These are phyloP conservation scores for Octomys mimax DNA, from an alignment of 2,797 vertebrate species.

Conservation along the genomic window DNA sequence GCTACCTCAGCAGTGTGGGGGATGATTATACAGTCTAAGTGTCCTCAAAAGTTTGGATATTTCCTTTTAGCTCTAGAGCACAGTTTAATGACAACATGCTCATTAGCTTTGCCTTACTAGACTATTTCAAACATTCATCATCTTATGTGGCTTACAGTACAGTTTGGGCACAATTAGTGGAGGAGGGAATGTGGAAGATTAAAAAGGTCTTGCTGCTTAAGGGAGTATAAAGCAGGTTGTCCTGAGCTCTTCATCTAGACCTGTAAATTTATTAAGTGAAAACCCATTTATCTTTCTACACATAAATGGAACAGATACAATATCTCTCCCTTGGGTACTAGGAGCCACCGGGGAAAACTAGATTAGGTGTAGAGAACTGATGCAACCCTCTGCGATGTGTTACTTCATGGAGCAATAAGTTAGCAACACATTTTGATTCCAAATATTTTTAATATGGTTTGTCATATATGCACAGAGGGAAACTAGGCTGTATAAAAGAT, in stretches of 20 bases:
- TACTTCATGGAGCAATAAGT: constrained; percentile 77
- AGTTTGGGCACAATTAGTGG: constrained; percentile 85
- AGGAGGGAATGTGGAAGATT: constrained; percentile 78
- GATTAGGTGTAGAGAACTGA: constrained; percentile 76
- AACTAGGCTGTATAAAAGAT: constrained; percentile 46
- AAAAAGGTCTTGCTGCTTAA: constrained; percentile 85
- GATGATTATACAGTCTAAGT: constrained; percentile 49
- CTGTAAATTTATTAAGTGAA: constrained; percentile 82
- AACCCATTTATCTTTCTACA: constrained; percentile 83
- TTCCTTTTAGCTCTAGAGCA: constrained; percentile 79
- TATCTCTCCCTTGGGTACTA: constrained; percentile 76
- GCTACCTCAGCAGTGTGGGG: constrained; percentile 79
- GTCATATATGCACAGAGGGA: constrained; percentile 56
- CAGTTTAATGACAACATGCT: constrained; percentile 83
- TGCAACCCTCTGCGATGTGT: constrained; percentile 78
- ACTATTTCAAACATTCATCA: constrained; percentile 82
- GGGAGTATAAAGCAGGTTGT: constrained; percentile 84
- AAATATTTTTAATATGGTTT: constrained; percentile 75
- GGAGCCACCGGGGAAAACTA: constrained; percentile 76
- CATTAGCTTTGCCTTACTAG: constrained; percentile 82
- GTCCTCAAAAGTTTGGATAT: constrained; percentile 84
- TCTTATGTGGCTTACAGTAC: constrained; percentile 82
- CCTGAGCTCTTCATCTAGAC: constrained; percentile 72
- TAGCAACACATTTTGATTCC: constrained; percentile 64
- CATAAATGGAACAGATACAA: constrained; percentile 71